These are phyloP conservation scores for Exocentrus adspersus DNA, from an alignment of 2,888 invertebrate genomes.

Conservation along the genomic window DNA sequence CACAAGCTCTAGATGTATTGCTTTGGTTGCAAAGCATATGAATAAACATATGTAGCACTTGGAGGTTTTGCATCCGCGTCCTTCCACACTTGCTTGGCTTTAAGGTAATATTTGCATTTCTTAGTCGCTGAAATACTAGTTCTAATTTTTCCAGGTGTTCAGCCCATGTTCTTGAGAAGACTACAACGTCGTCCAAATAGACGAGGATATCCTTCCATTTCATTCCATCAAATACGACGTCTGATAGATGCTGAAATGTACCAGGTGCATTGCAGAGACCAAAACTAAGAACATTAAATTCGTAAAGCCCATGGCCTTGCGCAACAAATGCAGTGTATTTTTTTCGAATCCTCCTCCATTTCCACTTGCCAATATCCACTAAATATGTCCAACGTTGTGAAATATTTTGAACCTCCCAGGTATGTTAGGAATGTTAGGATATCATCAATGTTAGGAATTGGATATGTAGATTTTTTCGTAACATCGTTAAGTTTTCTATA, in stretches of 20 bases:
- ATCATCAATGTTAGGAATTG: constrained; percentile 40
- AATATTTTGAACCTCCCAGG: constrained; percentile 14
- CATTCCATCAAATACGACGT: constrained; percentile 32
- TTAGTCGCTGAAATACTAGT: constrained; percentile 38
- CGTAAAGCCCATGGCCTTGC: constrained; percentile 37
- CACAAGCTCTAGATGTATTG: too few relatives aligned
- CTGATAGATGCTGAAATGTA: constrained; percentile 36
- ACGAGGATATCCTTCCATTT: constrained; percentile 5
- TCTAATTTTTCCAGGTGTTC: constrained; percentile 34
- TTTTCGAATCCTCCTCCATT: too few relatives aligned
- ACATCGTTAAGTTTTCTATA: constrained; percentile 36
- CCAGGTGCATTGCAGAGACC: constrained; percentile 43
- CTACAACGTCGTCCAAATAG: constrained; percentile 15
- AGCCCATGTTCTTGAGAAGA: constrained; percentile 25
- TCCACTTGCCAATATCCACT: constrained; percentile 43
- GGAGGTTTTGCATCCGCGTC: too few relatives aligned
- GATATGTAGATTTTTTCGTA: constrained; percentile 39
- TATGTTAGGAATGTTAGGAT: constrained; percentile 37
- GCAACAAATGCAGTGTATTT: too few relatives aligned
- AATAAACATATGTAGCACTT: too few relatives aligned
- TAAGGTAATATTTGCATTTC: constrained; percentile 36
- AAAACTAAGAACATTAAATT: constrained; percentile 41
- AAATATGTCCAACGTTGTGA: constrained; percentile 32
- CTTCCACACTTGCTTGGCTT: constrained; percentile 31
- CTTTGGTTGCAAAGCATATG: too few relatives aligned